Base-by-base conservation (phyloP, 2,797 vertebrate genomes). In the Arctocebus calabarensis region DNA sequence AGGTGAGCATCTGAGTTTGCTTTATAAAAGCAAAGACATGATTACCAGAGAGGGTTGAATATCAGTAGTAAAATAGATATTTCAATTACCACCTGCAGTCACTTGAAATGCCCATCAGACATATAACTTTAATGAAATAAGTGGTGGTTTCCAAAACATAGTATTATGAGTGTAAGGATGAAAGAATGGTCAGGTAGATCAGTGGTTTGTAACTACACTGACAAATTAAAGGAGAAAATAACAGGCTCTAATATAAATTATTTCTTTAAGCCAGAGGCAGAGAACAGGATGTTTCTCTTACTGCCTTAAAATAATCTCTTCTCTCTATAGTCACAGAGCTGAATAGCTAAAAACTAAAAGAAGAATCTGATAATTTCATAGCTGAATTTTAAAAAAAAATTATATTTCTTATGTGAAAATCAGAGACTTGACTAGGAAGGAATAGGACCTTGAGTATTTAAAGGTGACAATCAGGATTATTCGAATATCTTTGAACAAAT, bases 311-410 rank as follows among this genome's bases (percentile, higher is more conserved):
- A 96, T 12, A 88, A 79, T 71, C 7, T 73, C 19, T 89, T 57
- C 82, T 66, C 19, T 68, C 75, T 88, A 34, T 3, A 68, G 25
- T 93, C 68, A 84, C 11, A 91, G 37, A 34, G 64, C 20, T 79
- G 10, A 95, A 64, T 71, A 84, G 7, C 11, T 73, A 71, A 90
- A 94, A 94, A 27, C 32, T 6, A 48, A 92, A 91, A 85, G 16
- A 83, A 78, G 29, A 93, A 71, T 81, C 27, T 81, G 22, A 86
- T 70, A n/a, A 14, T 62, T 91, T 14, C 79, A 40, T 91, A 91
- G n/a, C 20, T 78, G 23, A 89, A 92, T 83, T 83, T 52, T 85
- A 7, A 94, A 43, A 6, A 45, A 66, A 43, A 37, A 83, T 57
- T 84, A 8, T 23, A 62, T 64, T 77, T 90, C 59, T 79, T 74